Conservation (phyloP, 2,113 vertebrate genomes). For the Xiphophorus maculatus region DNA sequence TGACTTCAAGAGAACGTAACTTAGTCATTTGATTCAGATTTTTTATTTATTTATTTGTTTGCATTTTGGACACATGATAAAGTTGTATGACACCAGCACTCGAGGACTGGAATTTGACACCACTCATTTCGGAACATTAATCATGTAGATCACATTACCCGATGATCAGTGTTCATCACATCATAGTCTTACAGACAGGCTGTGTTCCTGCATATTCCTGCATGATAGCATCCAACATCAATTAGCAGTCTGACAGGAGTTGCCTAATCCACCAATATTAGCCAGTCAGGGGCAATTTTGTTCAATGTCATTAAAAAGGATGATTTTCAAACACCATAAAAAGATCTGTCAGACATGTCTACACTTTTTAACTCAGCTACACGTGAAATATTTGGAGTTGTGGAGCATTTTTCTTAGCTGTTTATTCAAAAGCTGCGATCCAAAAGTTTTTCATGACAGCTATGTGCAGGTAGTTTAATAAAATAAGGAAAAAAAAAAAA, state of each 20-base stretch:
- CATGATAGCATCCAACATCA: neutral
- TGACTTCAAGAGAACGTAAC: no score
- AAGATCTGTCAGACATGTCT: neutral
- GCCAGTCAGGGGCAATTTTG: neutral
- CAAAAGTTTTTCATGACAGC: neutral
- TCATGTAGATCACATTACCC: neutral
- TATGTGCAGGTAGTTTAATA: slow-evolving; percentile 26
- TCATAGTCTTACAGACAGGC: neutral
- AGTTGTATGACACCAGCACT: no score
- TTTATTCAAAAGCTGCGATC: neutral
- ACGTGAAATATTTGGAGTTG: neutral
- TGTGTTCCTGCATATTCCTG: neutral
- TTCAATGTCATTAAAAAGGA: neutral
- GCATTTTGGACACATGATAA: no score
- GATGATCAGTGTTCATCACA: neutral
- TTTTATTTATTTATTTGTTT: no score
- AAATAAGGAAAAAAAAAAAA: neutral
- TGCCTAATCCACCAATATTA: neutral
- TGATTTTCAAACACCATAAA: neutral
- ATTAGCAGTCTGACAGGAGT: neutral
- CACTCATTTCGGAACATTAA: neutral
- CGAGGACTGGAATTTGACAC: neutral
- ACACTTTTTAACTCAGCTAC: neutral
- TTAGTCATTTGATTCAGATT: no score
- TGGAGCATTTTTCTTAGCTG: neutral